Conservation (phyloP, 2,797 vertebrate species). For the Heteromormyrus szaboi region DNA sequence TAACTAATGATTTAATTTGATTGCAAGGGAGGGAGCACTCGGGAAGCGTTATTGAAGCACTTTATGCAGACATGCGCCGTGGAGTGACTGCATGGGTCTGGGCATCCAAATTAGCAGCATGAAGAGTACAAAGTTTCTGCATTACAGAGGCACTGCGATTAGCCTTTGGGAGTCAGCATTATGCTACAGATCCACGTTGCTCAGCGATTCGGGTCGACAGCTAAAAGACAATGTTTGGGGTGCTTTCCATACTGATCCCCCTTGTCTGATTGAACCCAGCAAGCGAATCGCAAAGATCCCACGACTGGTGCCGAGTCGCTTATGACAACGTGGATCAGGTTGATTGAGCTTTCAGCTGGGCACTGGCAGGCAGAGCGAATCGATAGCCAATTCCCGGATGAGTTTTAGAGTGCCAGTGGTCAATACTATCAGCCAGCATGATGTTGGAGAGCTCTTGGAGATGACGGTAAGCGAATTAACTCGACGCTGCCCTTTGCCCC, state of each 20-base stretch:
- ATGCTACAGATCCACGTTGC: neutral
- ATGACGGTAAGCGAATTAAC: slow-evolving; percentile 65
- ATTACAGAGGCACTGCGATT: neutral
- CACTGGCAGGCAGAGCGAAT: slow-evolving; percentile 66
- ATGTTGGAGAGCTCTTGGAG: slow-evolving; percentile 45
- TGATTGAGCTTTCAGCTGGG: slow-evolving; percentile 66
- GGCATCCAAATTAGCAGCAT: neutral
- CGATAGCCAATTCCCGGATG: slow-evolving; percentile 63
- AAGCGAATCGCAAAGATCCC: slow-evolving; percentile 35
- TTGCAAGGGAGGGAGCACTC: neutral
- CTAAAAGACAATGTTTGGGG: neutral
- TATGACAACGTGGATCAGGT: slow-evolving; percentile 58
- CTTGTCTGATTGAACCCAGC: slow-evolving; percentile 31
- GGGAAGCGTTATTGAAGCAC: neutral
- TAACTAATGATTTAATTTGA: slow-evolving; percentile 13
- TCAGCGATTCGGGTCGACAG: neutral
- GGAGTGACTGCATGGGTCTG: neutral
- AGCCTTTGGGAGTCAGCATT: neutral
- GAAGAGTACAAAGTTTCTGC: neutral
- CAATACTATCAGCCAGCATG: slow-evolving; percentile 55
- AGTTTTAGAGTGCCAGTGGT: slow-evolving; percentile 53
- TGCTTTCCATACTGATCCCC: slow-evolving; percentile 34
- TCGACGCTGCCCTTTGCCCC: slow-evolving; percentile 49
- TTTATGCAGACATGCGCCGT: neutral
- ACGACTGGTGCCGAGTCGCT: slow-evolving; percentile 36